phyloP scores from a whole-genome alignment of 1,140 invertebrate genomes.

The Caerostris darwini region DNA sequence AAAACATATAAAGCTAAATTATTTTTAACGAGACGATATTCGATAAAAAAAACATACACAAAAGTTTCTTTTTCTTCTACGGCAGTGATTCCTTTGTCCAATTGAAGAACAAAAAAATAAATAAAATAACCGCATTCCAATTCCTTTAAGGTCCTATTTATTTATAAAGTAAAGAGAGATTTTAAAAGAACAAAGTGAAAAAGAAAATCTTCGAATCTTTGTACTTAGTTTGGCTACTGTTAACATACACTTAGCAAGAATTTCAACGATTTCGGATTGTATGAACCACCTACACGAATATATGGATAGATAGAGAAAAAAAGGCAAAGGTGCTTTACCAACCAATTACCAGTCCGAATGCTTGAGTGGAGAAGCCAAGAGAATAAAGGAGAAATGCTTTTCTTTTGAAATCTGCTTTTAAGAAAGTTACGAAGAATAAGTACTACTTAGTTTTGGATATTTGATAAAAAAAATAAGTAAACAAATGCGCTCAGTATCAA shows the following conservation, averaged over 20 bases:
- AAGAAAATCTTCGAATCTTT: background rate
- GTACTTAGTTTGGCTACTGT: background rate
- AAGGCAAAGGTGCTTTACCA: constrained; percentile 13
- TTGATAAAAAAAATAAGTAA: background rate
- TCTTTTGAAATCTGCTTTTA: constrained; percentile 6
- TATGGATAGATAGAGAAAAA: background rate
- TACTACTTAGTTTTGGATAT: background rate
- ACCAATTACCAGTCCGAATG: constrained; percentile 37
- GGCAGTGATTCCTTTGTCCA: background rate
- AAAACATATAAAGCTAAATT: background rate
- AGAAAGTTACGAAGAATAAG: background rate
- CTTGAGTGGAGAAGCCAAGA: background rate
- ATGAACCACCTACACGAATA: background rate
- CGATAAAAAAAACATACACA: background rate
- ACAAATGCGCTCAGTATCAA: background rate
- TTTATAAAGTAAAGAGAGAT: constrained; percentile 38
- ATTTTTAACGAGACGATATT: background rate
- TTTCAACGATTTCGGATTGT: constrained; percentile 63
- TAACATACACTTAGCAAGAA: background rate
- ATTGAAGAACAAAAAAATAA: background rate
- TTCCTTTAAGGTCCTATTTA: constrained; percentile 50
- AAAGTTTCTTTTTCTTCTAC: background rate
- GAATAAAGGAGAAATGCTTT: constrained; percentile 9
- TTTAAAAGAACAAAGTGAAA: background rate
- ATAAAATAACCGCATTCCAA: constrained; percentile 8